Conservation (phyloP, 2,888 invertebrate genomes). For the Platypus cylindrus region DNA sequence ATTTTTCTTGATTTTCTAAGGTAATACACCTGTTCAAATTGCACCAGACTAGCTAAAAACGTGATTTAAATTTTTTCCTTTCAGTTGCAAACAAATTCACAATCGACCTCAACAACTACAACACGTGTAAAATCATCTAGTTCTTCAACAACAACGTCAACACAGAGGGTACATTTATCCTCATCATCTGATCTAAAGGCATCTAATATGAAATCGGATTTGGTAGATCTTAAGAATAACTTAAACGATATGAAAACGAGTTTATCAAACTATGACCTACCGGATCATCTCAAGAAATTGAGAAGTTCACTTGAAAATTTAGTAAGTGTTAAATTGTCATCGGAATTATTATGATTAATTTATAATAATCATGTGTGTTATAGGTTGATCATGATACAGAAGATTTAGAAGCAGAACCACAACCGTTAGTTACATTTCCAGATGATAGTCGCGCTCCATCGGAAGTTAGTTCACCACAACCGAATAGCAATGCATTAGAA, state of each 20-base stretch:
- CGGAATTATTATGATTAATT: not conserved
- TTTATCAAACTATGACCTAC: conserved; percentile 20
- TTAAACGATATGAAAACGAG: conserved; percentile 75
- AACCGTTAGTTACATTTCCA: conserved; percentile 70
- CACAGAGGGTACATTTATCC: conserved; percentile 27
- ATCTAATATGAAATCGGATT: conserved; percentile 68
- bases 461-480: conserved; percentile 27
- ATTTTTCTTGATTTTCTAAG: too few relatives aligned
- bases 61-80: conserved; percentile 1
- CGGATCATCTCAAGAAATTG: conserved; percentile 30
- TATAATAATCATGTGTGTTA: conserved; percentile 1
- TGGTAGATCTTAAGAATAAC: conserved; percentile 67
- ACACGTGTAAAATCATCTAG: conserved; percentile 42
- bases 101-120: conserved; percentile 42
- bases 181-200: conserved; percentile 61
- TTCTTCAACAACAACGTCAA: conserved; percentile 34
- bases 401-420: conserved; percentile 32
- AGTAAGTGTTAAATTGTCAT: conserved; percentile 30
- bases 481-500: conserved; percentile 37
- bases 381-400: conserved; percentile 41
- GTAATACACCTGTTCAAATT: too few relatives aligned
- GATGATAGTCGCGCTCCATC: conserved; percentile 61
- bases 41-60: too few relatives aligned
- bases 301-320: conserved; percentile 68
- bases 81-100: conserved; percentile 40